Evolutionary conservation across 92 coral and sea anemone genomes (phyloP), one percentile per base, ranked within the genome.

Genomic region (Anthopleura xanthogrammica): DNA sequence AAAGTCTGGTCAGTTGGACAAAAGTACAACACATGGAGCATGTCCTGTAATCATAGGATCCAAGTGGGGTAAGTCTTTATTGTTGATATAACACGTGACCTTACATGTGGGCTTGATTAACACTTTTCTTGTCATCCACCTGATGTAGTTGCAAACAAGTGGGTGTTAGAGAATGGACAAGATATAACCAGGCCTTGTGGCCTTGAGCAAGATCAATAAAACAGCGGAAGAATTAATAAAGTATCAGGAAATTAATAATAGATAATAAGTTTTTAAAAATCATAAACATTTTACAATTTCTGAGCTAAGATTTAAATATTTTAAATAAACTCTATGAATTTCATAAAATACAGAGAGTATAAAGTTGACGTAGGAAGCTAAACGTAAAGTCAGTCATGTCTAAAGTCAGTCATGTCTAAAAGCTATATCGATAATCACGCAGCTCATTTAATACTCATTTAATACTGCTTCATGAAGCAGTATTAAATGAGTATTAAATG

Each of bases 11-110:
- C 85, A 81, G 42, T 90, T 90, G 7, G 91, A 93, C 50, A 58
- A 58, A 3, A 76, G 60, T 24, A 93, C 97, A 23, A 42, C 87
- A 39, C 97, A 93, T 68, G 97, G 92, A 19, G 95, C 91, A 36
- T 93, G 97, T 56, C 97, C 97, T 5, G 94, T 93, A 50, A 83
- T 93, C 60, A 89, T 93, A 36, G 97, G 97, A 54, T 89, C 94
- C 76, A 93, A 93, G 89, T 93, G 97, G 97, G 95, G 97, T 93
- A 78, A 76, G 94, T 39, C 24, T 5, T 7, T 46, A 5, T 46
- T 46, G 50, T 2, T 46, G 50, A 46, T 46, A 46, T 46, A 2
- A 46, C 50, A 46, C 50, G 50, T 46, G 97, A 17, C 90, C 88
- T 46, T 94, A 92, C 89, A 57, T 93, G 91, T 75, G 91, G 97